Base-by-base conservation (phyloP, 2,113 vertebrate genomes). In the Strix uralensis region DNA sequence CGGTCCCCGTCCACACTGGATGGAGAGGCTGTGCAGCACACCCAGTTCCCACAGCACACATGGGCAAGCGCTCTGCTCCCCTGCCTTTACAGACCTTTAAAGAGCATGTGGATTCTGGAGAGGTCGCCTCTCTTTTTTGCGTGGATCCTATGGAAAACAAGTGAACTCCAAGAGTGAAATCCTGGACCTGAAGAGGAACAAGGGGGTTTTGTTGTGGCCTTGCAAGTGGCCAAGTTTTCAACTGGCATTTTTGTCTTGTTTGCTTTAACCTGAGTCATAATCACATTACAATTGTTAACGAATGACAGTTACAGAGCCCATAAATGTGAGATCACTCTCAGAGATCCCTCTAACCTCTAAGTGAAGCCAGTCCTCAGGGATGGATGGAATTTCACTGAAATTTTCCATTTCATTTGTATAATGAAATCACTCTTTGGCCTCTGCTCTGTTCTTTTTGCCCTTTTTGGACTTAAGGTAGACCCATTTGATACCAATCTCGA, bases 371-470 rank as follows among this genome's bases (percentile, higher is more conserved):
- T 84, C 96, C 96, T 96, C 25, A 7, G 97, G 96, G 97, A 96
- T 12, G 71, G 93, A 89, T 96, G 90, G 79, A 83, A 95, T 98
- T 97, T 89, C 96, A 95, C 61, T 74, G 94, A 51, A 2, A 96
- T 95, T 97, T 95, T 72, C 86, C 88, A 71, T 96, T 98, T 97
- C 94, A 81, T 95, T 71, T 88, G 61, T 91, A 54, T 91, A 96
- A 97, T 94, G 73, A 97, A 97, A 97, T 97, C 90, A 94, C 71
- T 92, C 72, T 73, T 96, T 93, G 88, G 95, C 40, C 70, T 92
- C 80, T 32, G 3, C 72, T 95, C 66, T 93, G 52, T 54, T 91
- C 78, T 32, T 95, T 96, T 86, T n/a, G 59, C 58, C 79, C 61
- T 86, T 97, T 97, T 81, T 23, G 44, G 69, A 73, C 62, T 96